Conservation (phyloP, 2,888 invertebrate genomes). For the Branchipolynoe longqiensis region DNA sequence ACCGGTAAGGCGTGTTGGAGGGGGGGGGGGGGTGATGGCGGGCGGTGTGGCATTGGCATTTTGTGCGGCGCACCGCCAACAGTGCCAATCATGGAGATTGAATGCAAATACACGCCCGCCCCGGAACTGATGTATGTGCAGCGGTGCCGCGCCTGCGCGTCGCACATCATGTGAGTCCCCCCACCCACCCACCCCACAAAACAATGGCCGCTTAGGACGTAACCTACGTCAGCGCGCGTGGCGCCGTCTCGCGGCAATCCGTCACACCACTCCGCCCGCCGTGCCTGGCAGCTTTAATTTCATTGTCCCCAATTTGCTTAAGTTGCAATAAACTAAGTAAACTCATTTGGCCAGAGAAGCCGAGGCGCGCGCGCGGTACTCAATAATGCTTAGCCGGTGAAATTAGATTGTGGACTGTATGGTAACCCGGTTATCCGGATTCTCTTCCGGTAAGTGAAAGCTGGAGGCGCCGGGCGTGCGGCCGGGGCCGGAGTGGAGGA, state of each 20-base stretch:
- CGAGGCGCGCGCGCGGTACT: not conserved
- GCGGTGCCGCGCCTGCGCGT: not conserved
- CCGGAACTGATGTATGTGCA: not conserved
- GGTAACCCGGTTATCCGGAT: conserved; percentile 15
- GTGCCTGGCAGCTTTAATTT: conserved; percentile 33
- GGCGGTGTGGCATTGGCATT: not conserved
- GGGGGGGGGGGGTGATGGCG: not conserved
- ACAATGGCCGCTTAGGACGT: conserved; percentile 10
- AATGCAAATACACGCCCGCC: conserved; percentile 7
- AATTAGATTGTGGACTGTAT: conserved; percentile 44
- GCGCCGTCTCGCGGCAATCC: conserved; percentile 30
- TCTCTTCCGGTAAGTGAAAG: conserved; percentile 35
- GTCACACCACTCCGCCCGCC: conserved; percentile 24
- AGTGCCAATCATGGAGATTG: conserved; percentile 48
- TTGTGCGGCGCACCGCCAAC: not conserved
- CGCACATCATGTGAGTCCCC: not conserved
- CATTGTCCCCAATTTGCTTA: conserved; percentile 51
- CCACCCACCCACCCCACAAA: conserved; percentile 26
- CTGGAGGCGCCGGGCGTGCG: not conserved
- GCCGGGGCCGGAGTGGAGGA: not conserved
- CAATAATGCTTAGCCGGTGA: conserved; percentile 48
- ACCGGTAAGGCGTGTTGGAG: not conserved
- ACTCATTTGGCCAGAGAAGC: conserved; percentile 45
- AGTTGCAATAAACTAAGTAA: conserved; percentile 50
- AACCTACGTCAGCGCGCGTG: conserved; percentile 7